Base-by-base conservation (phyloP, 2,888 invertebrate species). In the Teleogryllus oceanicus region DNA sequence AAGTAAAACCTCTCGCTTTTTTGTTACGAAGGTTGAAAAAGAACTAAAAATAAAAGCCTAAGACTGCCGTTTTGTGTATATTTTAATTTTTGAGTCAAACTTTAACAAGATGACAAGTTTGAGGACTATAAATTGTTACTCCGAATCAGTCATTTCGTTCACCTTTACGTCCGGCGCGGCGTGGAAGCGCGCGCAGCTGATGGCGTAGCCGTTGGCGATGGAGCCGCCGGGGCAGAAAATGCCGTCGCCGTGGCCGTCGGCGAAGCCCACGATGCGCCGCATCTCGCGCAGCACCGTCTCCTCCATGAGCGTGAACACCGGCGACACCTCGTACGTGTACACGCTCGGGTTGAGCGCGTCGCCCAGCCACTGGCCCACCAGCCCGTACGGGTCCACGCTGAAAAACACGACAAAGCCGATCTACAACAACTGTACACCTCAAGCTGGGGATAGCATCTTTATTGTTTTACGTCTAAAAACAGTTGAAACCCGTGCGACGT, bases 171-270 rank as follows among this genome's bases (percentile, higher is more conserved):
- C 91, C 0, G 95, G 94, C 84, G 91, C 90, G 83, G 89, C 90
- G 85, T 91, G 88, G 85, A 91, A 92, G 80, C 96, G 89, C 2
- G 96, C 96, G 84, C 95, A 91, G 85, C 94, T 95, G 81, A 97
- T 94, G n/a, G 94, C 96, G 84, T 96, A 96, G 79, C 96, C 96
- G 86, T 97, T 97, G 10, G 96, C 93, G 84, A 96, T 92, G 0
- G 96, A 96, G 0, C 97, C 97, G 74, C 97, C 96, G 0, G 96
- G 96, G 85, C 94, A 94, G 86, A 96, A 96, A 81, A 96, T 94
- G 0, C 96, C 96, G 85, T 96, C 96, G 0, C 95, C 96, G 37
- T 89, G 88, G 0, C 93, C 94, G 78, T 91, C 88, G 49, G 90
- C 88, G 89, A 92, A 95, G 0, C 95, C 95, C 50, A 96, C 91